Conservation (phyloP, 1,140 invertebrate species). For the Tetranychus cinnabarinus region DNA sequence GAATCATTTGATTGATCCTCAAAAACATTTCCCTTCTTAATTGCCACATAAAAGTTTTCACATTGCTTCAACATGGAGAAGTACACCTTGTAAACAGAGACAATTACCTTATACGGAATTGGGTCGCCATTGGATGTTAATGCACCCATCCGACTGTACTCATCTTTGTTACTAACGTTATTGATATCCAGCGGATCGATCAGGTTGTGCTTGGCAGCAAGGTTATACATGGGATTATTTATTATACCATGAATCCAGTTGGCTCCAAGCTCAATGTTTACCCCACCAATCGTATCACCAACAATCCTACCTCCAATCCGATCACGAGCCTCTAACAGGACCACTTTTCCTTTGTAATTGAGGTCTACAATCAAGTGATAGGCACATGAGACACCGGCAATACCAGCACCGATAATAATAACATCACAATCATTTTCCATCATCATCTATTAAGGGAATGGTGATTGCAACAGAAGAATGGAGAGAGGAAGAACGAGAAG, state of each 20-base stretch:
- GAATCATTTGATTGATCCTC: slow-evolving; percentile 1
- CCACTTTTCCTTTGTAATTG: slow-evolving; percentile 25
- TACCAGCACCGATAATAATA: slow-evolving; percentile 59
- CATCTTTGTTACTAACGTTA: neutral
- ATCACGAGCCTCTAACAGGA: slow-evolving; percentile 40
- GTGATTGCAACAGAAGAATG: too few species aligned
- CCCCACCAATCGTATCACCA: slow-evolving; percentile 18
- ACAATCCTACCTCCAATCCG: slow-evolving; percentile 40
- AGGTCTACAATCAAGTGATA: slow-evolving; percentile 44
- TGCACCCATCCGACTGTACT: neutral
- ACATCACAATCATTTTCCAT: neutral
- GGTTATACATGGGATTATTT: slow-evolving; percentile 38
- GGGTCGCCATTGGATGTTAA: neutral
- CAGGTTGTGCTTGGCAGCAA: slow-evolving; percentile 2
- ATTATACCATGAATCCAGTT: slow-evolving; percentile 69
- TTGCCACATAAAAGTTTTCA: neutral
- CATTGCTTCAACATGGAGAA: slow-evolving; percentile 2
- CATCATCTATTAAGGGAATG: too few species aligned
- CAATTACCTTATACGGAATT: neutral
- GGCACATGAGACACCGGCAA: slow-evolving; percentile 59
- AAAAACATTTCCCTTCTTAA: neutral
- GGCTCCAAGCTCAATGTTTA: slow-evolving; percentile 48
- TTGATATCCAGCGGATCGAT: neutral
- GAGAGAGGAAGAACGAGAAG: too few species aligned
- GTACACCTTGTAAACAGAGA: neutral